Base-by-base conservation (phyloP, 2,797 vertebrate species). In the Pogoniulus pusillus region DNA sequence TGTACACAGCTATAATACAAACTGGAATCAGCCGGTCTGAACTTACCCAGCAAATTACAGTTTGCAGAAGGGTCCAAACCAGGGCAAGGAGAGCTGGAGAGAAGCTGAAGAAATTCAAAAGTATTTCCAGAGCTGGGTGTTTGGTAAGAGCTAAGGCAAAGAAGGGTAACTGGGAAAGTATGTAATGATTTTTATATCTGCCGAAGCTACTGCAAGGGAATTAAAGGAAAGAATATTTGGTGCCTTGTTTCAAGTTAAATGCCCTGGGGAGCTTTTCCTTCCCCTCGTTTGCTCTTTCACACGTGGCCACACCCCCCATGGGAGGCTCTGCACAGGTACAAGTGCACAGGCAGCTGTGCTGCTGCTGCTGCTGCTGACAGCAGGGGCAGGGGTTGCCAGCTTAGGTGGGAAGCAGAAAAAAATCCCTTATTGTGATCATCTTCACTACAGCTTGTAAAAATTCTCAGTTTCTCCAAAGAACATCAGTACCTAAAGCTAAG, bases 361-460 rank as follows among this genome's bases (percentile, higher is more conserved):
- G 4, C 1, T n/a, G 14, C 12, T 12, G 14, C 65, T 35, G 4
- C 1, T n/a, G 14, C 12, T 1, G 1, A 9, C 59, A 45, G 45
- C 23, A 9, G 22, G 22, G 47, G 16, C 4, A 1, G 8, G 32
- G 16, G 1, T 30, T 39, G 62, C n/a, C 49, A 78, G 27, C 34
- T 54, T 12, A 17, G 29, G 29, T 19, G 81, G 37, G 78, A 57
- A 81, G 55, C 68, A 84, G 55, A 64, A 22, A 23, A 47, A 69
- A 16, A 23, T 12, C 58, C 22, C 27, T 55, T 23, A 4, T 47
- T 73, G 12, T n/a, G 4, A 17, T 75, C 85, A 75, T 57, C 30
- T 65, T 62, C 74, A 17, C 11, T 24, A 7, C 54, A 39, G 19
- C 34, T 58, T 39, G 27, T 60, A 15, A 78, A 81, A 19, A 30